phyloP scores from a whole-genome alignment of 1,140 invertebrate genomes.

The Drosophila biarmipes region DNA sequence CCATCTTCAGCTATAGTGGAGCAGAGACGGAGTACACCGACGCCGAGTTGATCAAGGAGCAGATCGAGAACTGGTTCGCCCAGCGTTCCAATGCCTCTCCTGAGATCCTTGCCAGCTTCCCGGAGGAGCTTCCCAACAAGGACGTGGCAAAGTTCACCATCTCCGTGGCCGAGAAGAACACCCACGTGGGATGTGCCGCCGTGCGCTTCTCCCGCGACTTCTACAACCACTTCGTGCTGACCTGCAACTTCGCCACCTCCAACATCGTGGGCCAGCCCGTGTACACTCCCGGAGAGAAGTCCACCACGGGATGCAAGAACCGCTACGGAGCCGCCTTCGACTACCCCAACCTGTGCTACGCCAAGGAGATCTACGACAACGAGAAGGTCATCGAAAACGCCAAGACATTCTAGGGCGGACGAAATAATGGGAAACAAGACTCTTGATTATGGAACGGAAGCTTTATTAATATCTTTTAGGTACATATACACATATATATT shows the following conservation, averaged over 20 bases:
- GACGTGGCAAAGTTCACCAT: conserved; percentile 54
- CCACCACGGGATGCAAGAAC: conserved; percentile 5
- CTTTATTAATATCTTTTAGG: conserved; percentile 4
- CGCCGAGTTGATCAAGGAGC: conserved; percentile 56
- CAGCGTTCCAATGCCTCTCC: conserved; percentile 34
- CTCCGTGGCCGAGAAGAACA: conserved; percentile 62
- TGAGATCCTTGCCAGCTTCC: conserved; percentile 50
- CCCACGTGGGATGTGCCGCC: conserved; percentile 59
- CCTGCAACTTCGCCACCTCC: conserved; percentile 58
- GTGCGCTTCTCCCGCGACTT: conserved; percentile 57
- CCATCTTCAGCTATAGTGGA: conserved; percentile 64
- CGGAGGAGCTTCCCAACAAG: conserved; percentile 44
- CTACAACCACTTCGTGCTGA: conserved; percentile 67
- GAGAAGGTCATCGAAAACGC: conserved; percentile 54
- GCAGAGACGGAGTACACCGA: conserved; percentile 56
- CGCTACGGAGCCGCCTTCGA: conserved; percentile 8
- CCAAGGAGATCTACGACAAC: conserved; percentile 71
- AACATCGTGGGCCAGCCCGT: conserved; percentile 58
- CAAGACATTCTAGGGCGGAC: conserved; percentile 20
- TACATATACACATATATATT: conserved; percentile 6
- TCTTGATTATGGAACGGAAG: neutral
- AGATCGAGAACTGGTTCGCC: conserved; percentile 66
- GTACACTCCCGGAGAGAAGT: conserved; percentile 6
- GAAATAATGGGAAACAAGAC: neutral
- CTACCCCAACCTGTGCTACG: conserved; percentile 52